Evolutionary conservation across 2,113 vertebrate species (phyloP), one percentile per base, ranked within the genome.

Genomic region (Vimba vimba): DNA sequence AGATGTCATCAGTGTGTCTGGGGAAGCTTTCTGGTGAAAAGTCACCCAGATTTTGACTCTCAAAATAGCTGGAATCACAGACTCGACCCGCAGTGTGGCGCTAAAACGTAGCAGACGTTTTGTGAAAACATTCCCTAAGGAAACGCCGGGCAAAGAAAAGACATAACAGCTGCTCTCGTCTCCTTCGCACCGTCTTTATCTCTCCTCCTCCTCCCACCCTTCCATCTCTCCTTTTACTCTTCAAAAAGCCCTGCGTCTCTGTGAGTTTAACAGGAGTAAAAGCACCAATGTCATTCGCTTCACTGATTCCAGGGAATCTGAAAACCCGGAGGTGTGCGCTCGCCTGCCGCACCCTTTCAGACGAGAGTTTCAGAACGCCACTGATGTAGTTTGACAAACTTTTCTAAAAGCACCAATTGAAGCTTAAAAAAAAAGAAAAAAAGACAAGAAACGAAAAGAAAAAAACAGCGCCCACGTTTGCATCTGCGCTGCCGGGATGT

Each of bases 381-480:
- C 92, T 94, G 94, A 95, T 94, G 91, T 94, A 94, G 94, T 95
- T 95, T 93, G 92, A 93, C 94, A 95, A 95, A 95, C 93, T 95
- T 95, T 95, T 92, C 83, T 87, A 87, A 89, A 94, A 93, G 93
- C 91, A 91, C 87, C 91, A 92, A 93, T 94, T 94, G 92, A 94
- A 94, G 90, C 90, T 91, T 92, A 90, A 91, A 93, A 89, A 85
- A 91, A 93, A 89, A 85, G 3, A 27, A 83, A 81, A 57, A 84
- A 78, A 84, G 74, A 93, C 92, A 93, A 79, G 55, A 80, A 85
- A 62, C 33, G 36, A 82, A 85, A 62, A 47, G 36, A 82, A 81
- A 86, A 71, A 59, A 66, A 76, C 62, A 71, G 69, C 86, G n/a
- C 83, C 83, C 82, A 89, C 85, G 78, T 84, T 77, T 82, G 27